Evolutionary conservation across 2,113 vertebrate species (phyloP).

Genomic region (Alethe castanea): DNA sequence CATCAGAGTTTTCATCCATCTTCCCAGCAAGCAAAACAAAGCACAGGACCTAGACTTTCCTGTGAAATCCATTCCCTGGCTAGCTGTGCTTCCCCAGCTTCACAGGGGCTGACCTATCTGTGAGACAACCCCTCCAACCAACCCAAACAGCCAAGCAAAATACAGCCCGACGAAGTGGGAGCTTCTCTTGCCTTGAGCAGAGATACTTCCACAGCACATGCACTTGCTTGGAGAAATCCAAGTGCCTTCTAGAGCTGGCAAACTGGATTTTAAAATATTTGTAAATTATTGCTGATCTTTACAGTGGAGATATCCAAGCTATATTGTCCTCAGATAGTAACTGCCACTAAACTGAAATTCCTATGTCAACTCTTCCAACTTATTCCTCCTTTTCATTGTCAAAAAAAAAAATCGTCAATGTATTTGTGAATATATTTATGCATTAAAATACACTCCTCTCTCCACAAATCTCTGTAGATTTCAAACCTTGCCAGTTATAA

Average conservation of each 20-base stretch:
- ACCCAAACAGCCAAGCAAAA: not conserved
- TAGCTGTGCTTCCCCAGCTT: not conserved
- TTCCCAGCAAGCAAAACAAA: not conserved
- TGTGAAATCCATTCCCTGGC: not conserved
- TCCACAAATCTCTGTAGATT: not conserved
- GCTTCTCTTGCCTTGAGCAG: not conserved
- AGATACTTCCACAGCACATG: not conserved
- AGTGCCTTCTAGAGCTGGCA: not conserved
- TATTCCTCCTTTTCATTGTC: not conserved
- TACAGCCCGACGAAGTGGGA: rapidly evolving
- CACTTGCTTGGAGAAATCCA: not conserved
- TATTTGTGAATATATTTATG: not conserved
- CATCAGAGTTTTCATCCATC: no score
- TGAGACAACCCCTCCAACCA: not conserved
- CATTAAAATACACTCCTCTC: not conserved
- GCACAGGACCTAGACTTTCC: not conserved
- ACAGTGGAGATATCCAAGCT: not conserved
- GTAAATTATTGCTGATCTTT: not conserved
- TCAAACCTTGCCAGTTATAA: not conserved
- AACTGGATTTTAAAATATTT: not conserved
- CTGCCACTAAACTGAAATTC: not conserved
- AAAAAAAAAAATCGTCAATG: not conserved
- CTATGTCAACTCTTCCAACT: not conserved
- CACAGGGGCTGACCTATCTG: rapidly evolving
- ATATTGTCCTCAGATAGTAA: not conserved